These are phyloP conservation scores for Erebia palarica DNA, from an alignment of 2,888 invertebrate species.

Conservation along the genomic window DNA sequence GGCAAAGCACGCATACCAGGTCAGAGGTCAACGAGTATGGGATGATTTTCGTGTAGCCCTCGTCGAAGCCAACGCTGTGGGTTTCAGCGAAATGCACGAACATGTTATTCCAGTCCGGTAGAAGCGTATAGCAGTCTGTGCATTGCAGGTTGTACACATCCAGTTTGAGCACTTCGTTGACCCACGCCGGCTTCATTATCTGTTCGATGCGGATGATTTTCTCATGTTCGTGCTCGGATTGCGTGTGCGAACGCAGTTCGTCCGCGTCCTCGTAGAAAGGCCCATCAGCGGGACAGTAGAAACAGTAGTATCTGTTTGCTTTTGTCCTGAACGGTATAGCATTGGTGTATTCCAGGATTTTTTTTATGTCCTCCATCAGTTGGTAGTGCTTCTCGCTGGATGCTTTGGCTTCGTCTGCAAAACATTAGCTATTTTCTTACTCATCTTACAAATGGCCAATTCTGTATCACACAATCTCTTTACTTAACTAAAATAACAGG, in stretches of 20 bases:
- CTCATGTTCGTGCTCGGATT: conserved; percentile 47
- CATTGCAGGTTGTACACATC: conserved; percentile 59
- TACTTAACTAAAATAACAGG: too few relatives aligned
- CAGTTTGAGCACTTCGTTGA: conserved; percentile 60
- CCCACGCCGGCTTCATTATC: conserved; percentile 54
- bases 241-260: conserved; percentile 54
- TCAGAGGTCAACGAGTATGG: conserved; percentile 53
- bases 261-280: conserved; percentile 51
- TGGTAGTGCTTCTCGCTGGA: conserved; percentile 40
- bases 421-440: background rate
- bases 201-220: conserved; percentile 48
- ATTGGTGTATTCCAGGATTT: conserved; percentile 56
- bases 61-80: conserved; percentile 52
- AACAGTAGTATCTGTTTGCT: conserved; percentile 51
- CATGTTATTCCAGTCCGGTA: conserved; percentile 57
- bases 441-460: too few relatives aligned
- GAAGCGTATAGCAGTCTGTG: conserved; percentile 47
- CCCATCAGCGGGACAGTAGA: conserved; percentile 54
- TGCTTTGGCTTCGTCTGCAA: conserved; percentile 32
- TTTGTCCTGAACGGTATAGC: conserved; percentile 60
- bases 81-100: conserved; percentile 54
- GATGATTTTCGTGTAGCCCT: conserved; percentile 53
- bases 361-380: conserved; percentile 55
- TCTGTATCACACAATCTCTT: too few relatives aligned
- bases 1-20: conserved; percentile 55